Evolutionary conservation across 2,888 invertebrate species (phyloP).

Genomic region (Megastigmus dorsalis): DNA sequence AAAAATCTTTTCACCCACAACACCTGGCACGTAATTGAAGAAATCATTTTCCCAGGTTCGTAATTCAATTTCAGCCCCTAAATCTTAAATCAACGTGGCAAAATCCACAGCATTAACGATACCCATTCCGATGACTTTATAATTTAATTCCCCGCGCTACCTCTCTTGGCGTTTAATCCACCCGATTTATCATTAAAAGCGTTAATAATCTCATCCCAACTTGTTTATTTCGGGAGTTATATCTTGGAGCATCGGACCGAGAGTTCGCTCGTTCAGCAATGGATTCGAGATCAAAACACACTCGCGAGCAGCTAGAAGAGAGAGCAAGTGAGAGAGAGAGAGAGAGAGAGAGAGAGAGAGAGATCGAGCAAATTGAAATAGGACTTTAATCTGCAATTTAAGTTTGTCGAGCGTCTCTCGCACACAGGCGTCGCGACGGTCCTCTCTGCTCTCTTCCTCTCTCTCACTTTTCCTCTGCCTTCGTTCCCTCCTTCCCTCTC

Average conservation of each 20-base stretch:
- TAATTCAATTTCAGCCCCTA: too few relatives aligned
- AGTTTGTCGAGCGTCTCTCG: conserved; percentile 53
- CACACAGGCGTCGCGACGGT: conserved; percentile 18
- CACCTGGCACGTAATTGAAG: too few relatives aligned
- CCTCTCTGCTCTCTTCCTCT: neutral
- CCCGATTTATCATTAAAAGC: conserved; percentile 19
- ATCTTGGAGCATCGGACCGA: too few relatives aligned
- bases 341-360: neutral
- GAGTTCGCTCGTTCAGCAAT: neutral
- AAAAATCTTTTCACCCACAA: too few relatives aligned
- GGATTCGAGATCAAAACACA: conserved; percentile 10
- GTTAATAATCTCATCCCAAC: conserved; percentile 25
- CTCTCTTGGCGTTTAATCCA: neutral
- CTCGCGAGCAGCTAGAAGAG: neutral
- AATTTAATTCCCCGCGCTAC: neutral
- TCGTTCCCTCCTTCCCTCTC: neutral
- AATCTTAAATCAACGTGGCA: neutral
- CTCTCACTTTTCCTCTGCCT: too few relatives aligned
- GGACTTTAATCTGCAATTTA: conserved; percentile 60
- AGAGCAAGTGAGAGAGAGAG: neutral
- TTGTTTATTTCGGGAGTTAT: conserved; percentile 6
- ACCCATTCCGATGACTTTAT: neutral
- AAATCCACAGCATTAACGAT: neutral
- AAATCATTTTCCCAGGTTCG: too few relatives aligned
- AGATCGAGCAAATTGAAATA: conserved; percentile 49